Evolutionary conservation across 2,888 invertebrate genomes (phyloP), one percentile per base, ranked within the genome.

Genomic region (Dioctria rufipes): DNA sequence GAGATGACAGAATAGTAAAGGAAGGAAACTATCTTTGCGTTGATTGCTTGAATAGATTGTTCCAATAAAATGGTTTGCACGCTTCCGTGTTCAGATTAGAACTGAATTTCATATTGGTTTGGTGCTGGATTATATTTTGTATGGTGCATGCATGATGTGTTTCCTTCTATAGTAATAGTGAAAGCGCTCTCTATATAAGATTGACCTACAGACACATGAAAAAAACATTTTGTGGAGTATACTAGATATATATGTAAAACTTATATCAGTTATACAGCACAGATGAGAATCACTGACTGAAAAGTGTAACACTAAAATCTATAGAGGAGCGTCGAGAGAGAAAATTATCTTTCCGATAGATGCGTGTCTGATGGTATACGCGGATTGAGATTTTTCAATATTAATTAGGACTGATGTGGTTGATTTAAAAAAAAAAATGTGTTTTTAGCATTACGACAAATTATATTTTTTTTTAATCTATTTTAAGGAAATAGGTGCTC

Each of bases 171-270:
- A 25, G 25, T 25, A 60, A 69, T 40, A 25, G 42, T 54, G 58
- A 73, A 73, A 73, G 73, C 58, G 73, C 73, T 25, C 25, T 25
- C n/a, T n/a, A n/a, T n/a, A 25, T 25, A 25, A 25, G 25, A 25
- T 25, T 73, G 73, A 73, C 73, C 73, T 73, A 73, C 73, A 73
- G 73, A 58, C 73, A 73, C 73, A 73, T 42, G 42, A 58, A 73
- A 73, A 58, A 73, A 73, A 9, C 39, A 73, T 60, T 73, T 73
- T 42, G 51, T 40, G 71, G 49, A 54, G 71, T 25, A 71, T 39
- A 71, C 71, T 37, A 71, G 51, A 42, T 46, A 67, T 46, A 67
- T 51, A 46, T 46, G 0, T 9, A 25, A 25, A 25, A 25, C 2
- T 2, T 25, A 25, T 25, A 25, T 25, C 25, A 25, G 25, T 25